These are phyloP conservation scores for Rhegmatorhina hoffmannsi DNA, from an alignment of 2,113 vertebrate species.

Conservation along the genomic window DNA sequence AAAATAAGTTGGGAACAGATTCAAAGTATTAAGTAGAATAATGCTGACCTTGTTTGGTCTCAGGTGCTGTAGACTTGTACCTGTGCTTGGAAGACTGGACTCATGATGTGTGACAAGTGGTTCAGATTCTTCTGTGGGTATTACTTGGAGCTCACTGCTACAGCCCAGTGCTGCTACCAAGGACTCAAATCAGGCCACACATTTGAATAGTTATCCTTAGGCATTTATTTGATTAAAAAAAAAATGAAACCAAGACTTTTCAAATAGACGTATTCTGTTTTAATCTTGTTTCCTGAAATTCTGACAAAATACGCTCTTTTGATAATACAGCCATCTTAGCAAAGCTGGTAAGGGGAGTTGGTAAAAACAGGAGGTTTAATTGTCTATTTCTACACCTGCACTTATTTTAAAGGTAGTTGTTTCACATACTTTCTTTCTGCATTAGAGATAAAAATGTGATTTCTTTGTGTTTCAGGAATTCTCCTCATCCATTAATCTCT, in stretches of 20 bases:
- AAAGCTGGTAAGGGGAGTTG: background rate
- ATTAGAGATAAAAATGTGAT: background rate
- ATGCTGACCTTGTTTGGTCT: fast-evolving
- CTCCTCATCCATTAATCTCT: slow-evolving; percentile 89
- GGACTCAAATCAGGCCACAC: background rate
- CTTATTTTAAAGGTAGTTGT: background rate
- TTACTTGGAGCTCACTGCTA: background rate
- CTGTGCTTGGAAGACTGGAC: background rate
- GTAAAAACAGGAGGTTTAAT: background rate
- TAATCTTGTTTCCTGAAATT: background rate
- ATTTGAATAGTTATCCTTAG: background rate
- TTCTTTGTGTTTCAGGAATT: slow-evolving; percentile 77
- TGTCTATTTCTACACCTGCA: background rate
- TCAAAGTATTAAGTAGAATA: background rate
- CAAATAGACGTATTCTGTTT: background rate
- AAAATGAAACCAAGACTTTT: background rate
- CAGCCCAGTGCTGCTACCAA: background rate
- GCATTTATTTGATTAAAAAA: background rate
- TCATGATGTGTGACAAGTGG: background rate
- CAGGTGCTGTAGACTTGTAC: background rate
- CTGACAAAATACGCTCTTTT: background rate
- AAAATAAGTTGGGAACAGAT: background rate
- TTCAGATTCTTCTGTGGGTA: background rate
- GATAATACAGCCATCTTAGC: background rate
- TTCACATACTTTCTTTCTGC: background rate